Conservation (phyloP, 1,140 invertebrate species). For the Phymastichus coffea region DNA sequence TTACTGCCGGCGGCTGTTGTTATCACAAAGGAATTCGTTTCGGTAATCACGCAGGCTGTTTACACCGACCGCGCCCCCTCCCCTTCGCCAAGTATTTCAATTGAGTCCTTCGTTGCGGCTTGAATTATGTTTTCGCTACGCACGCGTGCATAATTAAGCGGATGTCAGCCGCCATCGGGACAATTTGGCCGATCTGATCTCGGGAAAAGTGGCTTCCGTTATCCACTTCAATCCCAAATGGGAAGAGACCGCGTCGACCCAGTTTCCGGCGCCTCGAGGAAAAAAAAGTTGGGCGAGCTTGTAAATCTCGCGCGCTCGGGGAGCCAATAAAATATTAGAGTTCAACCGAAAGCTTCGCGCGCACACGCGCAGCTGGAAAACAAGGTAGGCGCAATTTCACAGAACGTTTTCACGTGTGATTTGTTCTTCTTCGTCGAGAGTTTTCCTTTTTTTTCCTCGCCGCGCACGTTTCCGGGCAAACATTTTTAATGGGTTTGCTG, state of each 20-base stretch:
- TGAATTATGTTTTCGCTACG: too few relatives aligned
- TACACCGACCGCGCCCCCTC: too few relatives aligned
- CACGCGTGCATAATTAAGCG: too few relatives aligned
- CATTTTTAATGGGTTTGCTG: too few relatives aligned
- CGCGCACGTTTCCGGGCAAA: too few relatives aligned
- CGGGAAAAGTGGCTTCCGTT: too few relatives aligned
- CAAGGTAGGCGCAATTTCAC: background rate
- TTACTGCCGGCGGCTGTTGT: background rate
- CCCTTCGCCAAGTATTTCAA: too few relatives aligned
- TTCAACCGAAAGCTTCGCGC: background rate
- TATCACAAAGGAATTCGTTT: conserved; percentile 10
- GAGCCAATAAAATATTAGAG: conserved; percentile 7
- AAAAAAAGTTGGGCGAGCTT: background rate
- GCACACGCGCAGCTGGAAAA: background rate
- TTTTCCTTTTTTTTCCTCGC: too few relatives aligned
- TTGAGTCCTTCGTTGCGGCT: too few relatives aligned
- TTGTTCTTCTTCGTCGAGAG: background rate
- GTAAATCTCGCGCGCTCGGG: background rate
- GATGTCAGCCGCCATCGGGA: too few relatives aligned
- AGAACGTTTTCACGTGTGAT: background rate
- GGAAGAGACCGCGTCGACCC: background rate
- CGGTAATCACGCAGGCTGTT: background rate
- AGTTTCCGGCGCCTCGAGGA: background rate
- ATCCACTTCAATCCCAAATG: too few relatives aligned
- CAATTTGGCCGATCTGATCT: too few relatives aligned